These are phyloP conservation scores for Diplosoma virens DNA, from an alignment of 23 tunicate species.

Conservation along the genomic window DNA sequence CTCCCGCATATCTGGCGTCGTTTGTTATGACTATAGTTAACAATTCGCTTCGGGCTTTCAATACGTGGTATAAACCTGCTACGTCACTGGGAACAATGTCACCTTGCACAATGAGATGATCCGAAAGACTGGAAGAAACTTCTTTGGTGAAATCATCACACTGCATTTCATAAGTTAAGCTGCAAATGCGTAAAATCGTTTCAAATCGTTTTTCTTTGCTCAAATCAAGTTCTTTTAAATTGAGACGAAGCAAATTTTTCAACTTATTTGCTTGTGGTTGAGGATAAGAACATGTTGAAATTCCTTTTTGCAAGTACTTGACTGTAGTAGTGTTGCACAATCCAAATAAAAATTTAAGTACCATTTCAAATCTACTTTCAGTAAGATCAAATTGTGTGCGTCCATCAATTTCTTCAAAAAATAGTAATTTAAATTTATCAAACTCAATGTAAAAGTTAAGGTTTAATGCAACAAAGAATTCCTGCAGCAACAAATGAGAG, in stretches of 20 bases:
- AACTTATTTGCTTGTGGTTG: too few species aligned
- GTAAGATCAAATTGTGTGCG: too few species aligned
- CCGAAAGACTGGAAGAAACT: not conserved
- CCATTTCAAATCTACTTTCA: constrained; percentile 7
- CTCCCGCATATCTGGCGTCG: too few species aligned
- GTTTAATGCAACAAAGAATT: not conserved
- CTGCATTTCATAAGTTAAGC: not conserved
- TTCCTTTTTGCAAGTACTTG: not conserved
- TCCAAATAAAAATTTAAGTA: constrained; percentile 1
- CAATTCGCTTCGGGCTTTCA: too few species aligned
- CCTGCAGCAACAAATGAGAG: not conserved
- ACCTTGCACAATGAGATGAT: not conserved
- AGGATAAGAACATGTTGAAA: too few species aligned
- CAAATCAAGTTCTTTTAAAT: too few species aligned
- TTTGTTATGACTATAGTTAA: too few species aligned
- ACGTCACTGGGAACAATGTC: not conserved
- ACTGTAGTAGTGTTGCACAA: not conserved
- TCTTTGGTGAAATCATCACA: not conserved
- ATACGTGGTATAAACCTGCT: too few species aligned
- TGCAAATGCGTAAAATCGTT: not conserved
- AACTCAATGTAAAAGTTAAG: not conserved
- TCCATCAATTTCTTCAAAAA: too few species aligned
- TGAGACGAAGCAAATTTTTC: too few species aligned
- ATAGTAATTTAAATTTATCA: not conserved
- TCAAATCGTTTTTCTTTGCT: too few species aligned